phyloP scores from a whole-genome alignment of 2,888 invertebrate species.

The Habroteleia sp. region DNA sequence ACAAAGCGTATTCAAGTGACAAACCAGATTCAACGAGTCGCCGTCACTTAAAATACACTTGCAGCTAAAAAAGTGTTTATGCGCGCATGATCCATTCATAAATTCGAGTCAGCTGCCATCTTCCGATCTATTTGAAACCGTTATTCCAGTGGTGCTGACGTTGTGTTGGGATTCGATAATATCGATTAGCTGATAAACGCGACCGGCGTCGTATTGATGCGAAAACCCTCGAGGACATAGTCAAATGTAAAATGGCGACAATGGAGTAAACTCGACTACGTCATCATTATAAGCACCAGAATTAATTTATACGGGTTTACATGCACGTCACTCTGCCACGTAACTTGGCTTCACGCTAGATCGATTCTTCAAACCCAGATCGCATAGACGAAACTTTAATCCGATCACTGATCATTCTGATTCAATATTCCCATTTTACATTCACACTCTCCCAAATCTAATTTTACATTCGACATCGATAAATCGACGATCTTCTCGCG shows the following conservation, averaged over 20 bases:
- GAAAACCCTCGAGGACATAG: slow-evolving; percentile 38
- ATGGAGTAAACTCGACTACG: slow-evolving; percentile 42
- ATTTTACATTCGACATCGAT: slow-evolving; percentile 42
- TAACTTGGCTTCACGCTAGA: slow-evolving; percentile 39
- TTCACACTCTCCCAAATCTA: slow-evolving; percentile 45
- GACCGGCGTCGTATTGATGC: slow-evolving; percentile 53
- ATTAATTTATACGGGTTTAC: slow-evolving; percentile 60
- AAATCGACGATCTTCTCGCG: slow-evolving; percentile 46
- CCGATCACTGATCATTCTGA: slow-evolving; percentile 54
- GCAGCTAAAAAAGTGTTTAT: slow-evolving; percentile 14
- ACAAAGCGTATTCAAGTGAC: no score
- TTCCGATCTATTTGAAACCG: slow-evolving; percentile 30
- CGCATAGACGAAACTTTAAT: slow-evolving; percentile 57
- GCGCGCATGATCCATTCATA: neutral
- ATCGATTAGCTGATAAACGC: slow-evolving; percentile 51
- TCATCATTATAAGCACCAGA: slow-evolving; percentile 57
- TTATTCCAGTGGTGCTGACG: slow-evolving; percentile 13
- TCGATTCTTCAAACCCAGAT: slow-evolving; percentile 40
- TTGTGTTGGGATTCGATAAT: slow-evolving; percentile 47
- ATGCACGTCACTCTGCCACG: slow-evolving; percentile 57
- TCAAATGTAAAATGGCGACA: slow-evolving; percentile 59
- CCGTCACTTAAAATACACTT: slow-evolving; percentile 9
- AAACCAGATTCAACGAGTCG: slow-evolving; percentile 8
- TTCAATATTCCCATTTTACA: slow-evolving; percentile 55
- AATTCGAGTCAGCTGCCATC: neutral